These are phyloP conservation scores for Mycalesis mineus DNA, from an alignment of 2,888 invertebrate species.

Conservation along the genomic window DNA sequence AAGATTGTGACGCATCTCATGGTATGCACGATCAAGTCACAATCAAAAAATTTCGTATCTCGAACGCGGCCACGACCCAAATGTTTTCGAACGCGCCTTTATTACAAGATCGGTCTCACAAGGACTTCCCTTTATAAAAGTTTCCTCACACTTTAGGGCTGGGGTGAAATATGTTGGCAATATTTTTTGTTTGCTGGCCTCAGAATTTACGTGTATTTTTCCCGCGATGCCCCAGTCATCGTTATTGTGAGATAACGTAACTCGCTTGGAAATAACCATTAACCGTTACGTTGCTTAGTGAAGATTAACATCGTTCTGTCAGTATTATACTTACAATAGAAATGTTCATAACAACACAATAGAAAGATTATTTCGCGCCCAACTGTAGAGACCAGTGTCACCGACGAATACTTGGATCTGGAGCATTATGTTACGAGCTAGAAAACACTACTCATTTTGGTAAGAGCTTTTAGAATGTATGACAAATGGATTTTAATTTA, in stretches of 20 bases:
- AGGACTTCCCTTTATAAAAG: conserved; percentile 1
- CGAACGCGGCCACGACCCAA: no score
- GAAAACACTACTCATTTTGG: no score
- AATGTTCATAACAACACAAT: no score
- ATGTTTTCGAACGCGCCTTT: neutral
- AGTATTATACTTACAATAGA: neutral
- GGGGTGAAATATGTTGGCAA: conserved; percentile 38
- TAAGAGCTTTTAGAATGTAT: no score
- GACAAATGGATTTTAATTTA: no score
- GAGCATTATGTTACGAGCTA: no score
- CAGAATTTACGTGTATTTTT: conserved; percentile 39
- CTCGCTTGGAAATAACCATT: conserved; percentile 51
- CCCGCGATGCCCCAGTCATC: conserved; percentile 53
- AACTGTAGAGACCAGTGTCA: no score
- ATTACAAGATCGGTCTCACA: neutral
- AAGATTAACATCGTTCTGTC: conserved; percentile 18
- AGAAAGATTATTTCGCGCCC: no score
- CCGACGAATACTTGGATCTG: no score
- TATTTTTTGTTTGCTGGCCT: conserved; percentile 46
- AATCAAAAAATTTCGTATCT: no score
- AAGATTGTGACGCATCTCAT: no score
- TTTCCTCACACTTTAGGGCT: conserved; percentile 15
- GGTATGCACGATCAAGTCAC: no score
- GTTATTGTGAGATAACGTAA: conserved; percentile 45
- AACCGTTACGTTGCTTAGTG: conserved; percentile 38